These are phyloP conservation scores for Dipodomys stephensi DNA, from an alignment of 2,113 vertebrate species.

Conservation along the genomic window DNA sequence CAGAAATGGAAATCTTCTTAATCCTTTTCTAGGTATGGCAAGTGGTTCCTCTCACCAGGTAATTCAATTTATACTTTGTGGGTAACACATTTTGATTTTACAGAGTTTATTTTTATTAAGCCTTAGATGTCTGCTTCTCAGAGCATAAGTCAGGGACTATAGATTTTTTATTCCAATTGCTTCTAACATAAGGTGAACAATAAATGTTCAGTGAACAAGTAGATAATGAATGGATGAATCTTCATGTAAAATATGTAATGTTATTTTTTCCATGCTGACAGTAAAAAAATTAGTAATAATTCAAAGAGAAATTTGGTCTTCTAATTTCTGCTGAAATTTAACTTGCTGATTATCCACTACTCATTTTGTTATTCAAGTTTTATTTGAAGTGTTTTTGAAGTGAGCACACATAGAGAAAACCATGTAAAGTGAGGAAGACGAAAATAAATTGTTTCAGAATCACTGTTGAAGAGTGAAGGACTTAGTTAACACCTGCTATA, in stretches of 20 bases:
- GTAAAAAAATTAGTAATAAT: background rate
- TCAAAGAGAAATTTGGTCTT: slow-evolving; percentile 24
- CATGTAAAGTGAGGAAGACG: background rate
- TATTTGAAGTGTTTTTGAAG: background rate
- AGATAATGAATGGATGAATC: background rate
- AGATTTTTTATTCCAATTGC: background rate
- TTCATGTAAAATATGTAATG: background rate
- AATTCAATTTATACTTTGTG: background rate
- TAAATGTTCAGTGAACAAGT: background rate
- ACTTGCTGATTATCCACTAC: no score
- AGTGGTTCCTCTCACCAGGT: background rate
- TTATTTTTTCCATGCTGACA: background rate
- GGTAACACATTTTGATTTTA: background rate
- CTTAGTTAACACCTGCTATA: background rate
- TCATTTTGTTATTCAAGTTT: background rate
- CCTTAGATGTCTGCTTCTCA: background rate
- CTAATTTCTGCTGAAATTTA: background rate
- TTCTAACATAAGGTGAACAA: background rate
- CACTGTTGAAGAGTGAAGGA: background rate
- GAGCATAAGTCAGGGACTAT: background rate
- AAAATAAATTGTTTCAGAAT: background rate
- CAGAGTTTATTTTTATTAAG: background rate
- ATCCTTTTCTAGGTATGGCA: accelerated
- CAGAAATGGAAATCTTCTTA: background rate
- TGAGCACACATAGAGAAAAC: background rate